A percentile compares a stretch with the other conserved stretches of the same genome.
These are phyloP conservation scores for Ferdinandea cuprea DNA, from an alignment of 2,888 invertebrate genomes.

Conservation along the genomic window DNA sequence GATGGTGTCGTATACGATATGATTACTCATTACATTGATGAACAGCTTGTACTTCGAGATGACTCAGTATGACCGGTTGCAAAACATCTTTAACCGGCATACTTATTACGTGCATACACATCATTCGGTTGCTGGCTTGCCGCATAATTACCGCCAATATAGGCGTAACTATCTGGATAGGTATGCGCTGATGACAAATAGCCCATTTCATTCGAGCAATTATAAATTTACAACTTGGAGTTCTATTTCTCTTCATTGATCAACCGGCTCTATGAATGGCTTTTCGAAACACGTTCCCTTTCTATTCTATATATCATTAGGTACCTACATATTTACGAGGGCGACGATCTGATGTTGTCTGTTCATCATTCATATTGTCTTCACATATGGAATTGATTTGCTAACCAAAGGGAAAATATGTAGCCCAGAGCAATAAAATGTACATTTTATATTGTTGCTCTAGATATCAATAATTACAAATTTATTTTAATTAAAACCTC, in stretches of 20 bases:
- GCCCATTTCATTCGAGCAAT: conserved; percentile 60
- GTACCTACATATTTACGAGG: conserved; percentile 41
- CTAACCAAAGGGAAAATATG: conserved; percentile 22
- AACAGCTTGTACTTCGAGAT: background rate
- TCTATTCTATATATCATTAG: conserved; percentile 42
- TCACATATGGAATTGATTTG: conserved; percentile 42
- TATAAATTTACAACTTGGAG: conserved; percentile 57
- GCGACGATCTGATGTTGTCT: conserved; percentile 12
- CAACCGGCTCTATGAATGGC: conserved; percentile 16
- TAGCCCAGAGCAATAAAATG: background rate
- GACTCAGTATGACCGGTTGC: background rate
- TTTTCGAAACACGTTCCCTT: conserved; percentile 38
- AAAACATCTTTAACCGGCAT: conserved; percentile 3
- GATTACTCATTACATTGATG: conserved; percentile 2
- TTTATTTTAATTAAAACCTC: conserved; percentile 49
- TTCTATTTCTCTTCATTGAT: conserved; percentile 53
- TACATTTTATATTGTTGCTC: conserved; percentile 15
- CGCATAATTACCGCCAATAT: conserved; percentile 43
- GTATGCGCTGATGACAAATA: conserved; percentile 42
- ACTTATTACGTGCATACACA: conserved; percentile 1
- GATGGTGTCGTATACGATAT: background rate
- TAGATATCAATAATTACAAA: conserved; percentile 42
- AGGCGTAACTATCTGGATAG: conserved; percentile 48
- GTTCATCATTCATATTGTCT: conserved; percentile 3
- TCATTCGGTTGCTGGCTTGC: conserved; percentile 20